These are phyloP conservation scores for Trichonephila clavipes DNA, from an alignment of 1,140 invertebrate species.

Conservation along the genomic window DNA sequence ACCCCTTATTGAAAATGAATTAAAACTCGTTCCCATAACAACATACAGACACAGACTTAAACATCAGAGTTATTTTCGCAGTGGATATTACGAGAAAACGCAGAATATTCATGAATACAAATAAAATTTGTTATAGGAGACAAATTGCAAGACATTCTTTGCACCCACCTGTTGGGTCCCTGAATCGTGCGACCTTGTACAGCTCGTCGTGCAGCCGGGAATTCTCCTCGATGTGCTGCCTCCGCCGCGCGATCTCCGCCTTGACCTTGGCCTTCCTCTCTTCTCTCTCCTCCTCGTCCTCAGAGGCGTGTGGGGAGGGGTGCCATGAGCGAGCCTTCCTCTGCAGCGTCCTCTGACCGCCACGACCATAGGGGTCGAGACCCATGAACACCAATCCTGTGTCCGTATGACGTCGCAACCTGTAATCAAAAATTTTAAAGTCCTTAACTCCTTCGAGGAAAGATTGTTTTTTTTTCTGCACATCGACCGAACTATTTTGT, in stretches of 20 bases:
- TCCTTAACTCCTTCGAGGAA: too few species aligned
- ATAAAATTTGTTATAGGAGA: too few species aligned
- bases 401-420: constrained; percentile 70
- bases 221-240: constrained; percentile 85
- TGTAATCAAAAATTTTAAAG: neutral
- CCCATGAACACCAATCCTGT: constrained; percentile 54
- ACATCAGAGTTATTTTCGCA: too few species aligned
- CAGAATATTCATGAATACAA: too few species aligned
- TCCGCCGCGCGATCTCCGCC: constrained; percentile 85
- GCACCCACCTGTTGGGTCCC: constrained; percentile 79
- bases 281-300: constrained; percentile 83
- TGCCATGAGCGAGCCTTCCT: constrained; percentile 82
- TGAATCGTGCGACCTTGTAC: constrained; percentile 80
- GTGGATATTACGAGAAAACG: too few species aligned
- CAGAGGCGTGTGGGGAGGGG: constrained; percentile 84
- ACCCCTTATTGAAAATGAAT: too few species aligned
- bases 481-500: too few species aligned
- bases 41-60: too few species aligned
- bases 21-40: too few species aligned
- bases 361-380: constrained; percentile 62
- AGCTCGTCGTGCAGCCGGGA: constrained; percentile 84
- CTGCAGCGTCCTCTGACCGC: neutral
- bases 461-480: too few species aligned
- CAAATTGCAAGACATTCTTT: too few species aligned
- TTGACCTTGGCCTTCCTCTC: constrained; percentile 85